phyloP scores from a whole-genome alignment of 2,113 vertebrate genomes.

The Lasiurus cinereus region DNA sequence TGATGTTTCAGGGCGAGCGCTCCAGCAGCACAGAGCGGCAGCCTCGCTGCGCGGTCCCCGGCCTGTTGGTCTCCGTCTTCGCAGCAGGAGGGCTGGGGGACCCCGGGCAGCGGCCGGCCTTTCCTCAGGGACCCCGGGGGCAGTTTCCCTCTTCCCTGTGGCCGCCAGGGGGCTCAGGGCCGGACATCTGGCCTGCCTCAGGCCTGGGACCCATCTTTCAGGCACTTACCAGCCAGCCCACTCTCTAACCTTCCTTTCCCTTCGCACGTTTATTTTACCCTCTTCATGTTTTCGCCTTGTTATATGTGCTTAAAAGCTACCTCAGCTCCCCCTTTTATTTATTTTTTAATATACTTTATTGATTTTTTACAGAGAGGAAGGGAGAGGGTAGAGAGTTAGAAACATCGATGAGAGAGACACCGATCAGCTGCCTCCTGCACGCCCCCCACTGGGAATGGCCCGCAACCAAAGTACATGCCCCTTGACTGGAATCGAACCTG shows the following conservation, averaged over 20 bases:
- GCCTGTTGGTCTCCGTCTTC: neutral
- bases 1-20: neutral
- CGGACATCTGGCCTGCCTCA: neutral
- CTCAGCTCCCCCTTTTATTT: neutral
- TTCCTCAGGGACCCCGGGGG: neutral
- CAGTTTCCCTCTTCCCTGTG: neutral
- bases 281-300: neutral
- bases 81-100: neutral
- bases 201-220: neutral
- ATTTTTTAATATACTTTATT: no score
- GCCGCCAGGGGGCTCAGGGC: neutral
- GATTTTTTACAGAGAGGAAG: no score
- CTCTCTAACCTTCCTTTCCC: neutral
- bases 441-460: no score
- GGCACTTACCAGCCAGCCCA: neutral
- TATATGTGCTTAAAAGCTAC: neutral
- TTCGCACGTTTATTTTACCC: neutral
- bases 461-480: no score
- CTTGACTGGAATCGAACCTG: no score
- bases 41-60: neutral
- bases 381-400: no score
- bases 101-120: neutral
- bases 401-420: no score
- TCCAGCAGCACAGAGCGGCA: no score
- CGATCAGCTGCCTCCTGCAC: no score